Evolutionary conservation across 2,797 vertebrate species (phyloP).

Genomic region (Schizopygopsis pylzovi): DNA sequence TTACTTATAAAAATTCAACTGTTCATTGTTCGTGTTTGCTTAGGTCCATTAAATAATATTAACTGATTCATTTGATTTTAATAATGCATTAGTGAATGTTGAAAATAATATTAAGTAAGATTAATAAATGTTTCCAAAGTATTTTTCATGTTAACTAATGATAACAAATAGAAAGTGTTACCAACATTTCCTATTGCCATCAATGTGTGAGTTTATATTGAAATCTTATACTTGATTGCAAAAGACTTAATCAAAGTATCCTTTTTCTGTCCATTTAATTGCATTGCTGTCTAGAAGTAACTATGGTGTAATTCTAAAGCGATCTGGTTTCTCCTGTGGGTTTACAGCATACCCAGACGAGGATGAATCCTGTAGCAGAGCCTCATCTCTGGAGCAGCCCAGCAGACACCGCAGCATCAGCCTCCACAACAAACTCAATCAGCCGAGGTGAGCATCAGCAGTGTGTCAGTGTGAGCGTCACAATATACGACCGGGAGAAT

Average conservation of each 20-base stretch:
- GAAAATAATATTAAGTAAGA: not conserved
- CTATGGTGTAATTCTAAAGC: not conserved
- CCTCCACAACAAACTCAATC: constrained; percentile 12
- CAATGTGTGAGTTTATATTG: not conserved
- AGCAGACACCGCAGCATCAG: constrained; percentile 19
- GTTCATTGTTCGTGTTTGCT: not conserved
- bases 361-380: constrained; percentile 23
- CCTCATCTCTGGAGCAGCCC: constrained; percentile 16
- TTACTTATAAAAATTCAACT: not conserved
- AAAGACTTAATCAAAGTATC: not conserved
- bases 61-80: not conserved
- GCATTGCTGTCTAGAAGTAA: not conserved
- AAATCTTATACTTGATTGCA: not conserved
- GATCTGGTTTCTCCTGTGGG: not conserved
- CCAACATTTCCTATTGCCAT: too few relatives aligned
- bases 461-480: not conserved
- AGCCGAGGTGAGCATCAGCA: constrained; percentile 36
- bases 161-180: too few relatives aligned
- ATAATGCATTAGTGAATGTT: not conserved
- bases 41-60: not conserved
- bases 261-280: not conserved
- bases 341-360: constrained; percentile 30
- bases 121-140: not conserved
- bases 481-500: not conserved
- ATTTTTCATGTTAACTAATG: not conserved